Evolutionary conservation across 2,113 vertebrate species (phyloP).

Genomic region (Catagonus wagneri): DNA sequence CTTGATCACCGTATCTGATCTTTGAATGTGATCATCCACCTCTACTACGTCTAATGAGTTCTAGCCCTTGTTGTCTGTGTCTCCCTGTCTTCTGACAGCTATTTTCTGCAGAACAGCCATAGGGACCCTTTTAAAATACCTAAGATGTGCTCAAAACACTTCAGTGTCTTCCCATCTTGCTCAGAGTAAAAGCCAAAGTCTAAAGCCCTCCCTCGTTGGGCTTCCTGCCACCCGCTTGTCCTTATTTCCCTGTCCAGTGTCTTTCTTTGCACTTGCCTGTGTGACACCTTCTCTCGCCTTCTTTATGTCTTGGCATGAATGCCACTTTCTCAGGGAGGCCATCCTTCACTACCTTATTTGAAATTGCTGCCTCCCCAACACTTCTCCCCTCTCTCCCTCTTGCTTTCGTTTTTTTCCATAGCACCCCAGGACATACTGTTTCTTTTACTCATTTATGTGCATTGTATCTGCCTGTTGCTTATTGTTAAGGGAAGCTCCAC

Average conservation of each 20-base stretch:
- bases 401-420: background rate
- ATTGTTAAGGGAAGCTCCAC: background rate
- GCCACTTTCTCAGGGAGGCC: background rate
- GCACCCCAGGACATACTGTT: background rate
- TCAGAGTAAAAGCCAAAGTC: background rate
- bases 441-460: background rate
- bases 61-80: background rate
- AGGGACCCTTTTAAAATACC: background rate
- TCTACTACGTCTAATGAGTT: background rate
- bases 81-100: background rate
- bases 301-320: background rate
- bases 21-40: background rate
- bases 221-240: background rate
- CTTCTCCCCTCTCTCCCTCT: background rate
- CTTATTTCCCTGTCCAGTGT: background rate
- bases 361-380: background rate
- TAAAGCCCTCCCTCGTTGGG: background rate
- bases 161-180: background rate
- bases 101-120: background rate
- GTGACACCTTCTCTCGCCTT: background rate
- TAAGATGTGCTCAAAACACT: background rate
- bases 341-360: background rate
- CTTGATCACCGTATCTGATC: too few relatives aligned
- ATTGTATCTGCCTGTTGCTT: background rate
- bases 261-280: background rate